phyloP scores from a whole-genome alignment of 2,797 vertebrate genomes.

The Fistularia tabacaria region DNA sequence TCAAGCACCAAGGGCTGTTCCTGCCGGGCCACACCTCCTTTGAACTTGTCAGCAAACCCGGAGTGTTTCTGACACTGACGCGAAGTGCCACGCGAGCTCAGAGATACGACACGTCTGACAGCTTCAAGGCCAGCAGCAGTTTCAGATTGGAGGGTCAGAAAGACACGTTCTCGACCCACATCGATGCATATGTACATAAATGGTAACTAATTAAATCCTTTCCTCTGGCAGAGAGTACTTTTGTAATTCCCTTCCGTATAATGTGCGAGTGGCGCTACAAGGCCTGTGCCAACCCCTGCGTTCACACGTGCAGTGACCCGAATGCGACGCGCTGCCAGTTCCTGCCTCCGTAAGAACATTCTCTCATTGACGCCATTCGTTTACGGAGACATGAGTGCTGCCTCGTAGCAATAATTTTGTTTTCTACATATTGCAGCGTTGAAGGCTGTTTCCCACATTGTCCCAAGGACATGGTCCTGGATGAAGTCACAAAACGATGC shows the following conservation, averaged over 20 bases:
- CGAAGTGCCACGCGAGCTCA: constrained; percentile 74
- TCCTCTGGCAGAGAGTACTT: constrained; percentile 81
- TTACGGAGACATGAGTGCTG: constrained; percentile 8
- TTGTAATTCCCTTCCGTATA: constrained; percentile 89
- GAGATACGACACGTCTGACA: constrained; percentile 84
- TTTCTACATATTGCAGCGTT: constrained; percentile 75
- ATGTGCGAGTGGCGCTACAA: constrained; percentile 98
- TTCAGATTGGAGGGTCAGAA: constrained; percentile 89
- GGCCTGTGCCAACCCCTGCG: constrained; percentile 87
- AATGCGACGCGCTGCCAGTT: constrained; percentile 86
- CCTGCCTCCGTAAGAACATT: constrained; percentile 86
- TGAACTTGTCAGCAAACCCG: constrained; percentile 86
- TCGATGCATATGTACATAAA: neutral
- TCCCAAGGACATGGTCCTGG: constrained; percentile 92
- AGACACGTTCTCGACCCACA: neutral
- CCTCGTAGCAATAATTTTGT: neutral
- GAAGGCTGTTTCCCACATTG: constrained; percentile 96
- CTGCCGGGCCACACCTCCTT: constrained; percentile 86
- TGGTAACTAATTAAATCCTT: constrained; percentile 4
- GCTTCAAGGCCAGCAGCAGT: constrained; percentile 89
- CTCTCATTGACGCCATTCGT: constrained; percentile 5
- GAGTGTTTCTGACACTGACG: constrained; percentile 85
- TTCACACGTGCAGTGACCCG: constrained; percentile 90
- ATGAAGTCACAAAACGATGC: constrained; percentile 93
- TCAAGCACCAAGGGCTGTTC: constrained; percentile 94